These are phyloP conservation scores for Tupaia tana DNA, from an alignment of 2,113 vertebrate species.

Conservation along the genomic window DNA sequence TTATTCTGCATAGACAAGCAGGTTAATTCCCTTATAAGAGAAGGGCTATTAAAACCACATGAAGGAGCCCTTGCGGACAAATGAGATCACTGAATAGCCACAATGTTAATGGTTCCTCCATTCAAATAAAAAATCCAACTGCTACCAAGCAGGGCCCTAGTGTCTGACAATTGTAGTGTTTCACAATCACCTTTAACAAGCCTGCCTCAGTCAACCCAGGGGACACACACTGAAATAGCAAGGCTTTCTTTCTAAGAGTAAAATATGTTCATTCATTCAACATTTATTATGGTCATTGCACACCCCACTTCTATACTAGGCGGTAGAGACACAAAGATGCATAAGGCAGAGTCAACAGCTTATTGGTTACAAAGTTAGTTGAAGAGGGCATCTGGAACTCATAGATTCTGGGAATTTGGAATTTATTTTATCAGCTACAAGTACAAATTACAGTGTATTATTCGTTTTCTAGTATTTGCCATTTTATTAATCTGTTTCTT, in stretches of 20 bases:
- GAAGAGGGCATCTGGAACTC: neutral
- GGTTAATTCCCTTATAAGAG: slow-evolving; percentile 44
- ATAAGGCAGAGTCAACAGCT: neutral
- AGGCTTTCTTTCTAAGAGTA: neutral
- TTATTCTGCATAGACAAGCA: slow-evolving; percentile 12
- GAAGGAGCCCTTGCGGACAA: slow-evolving; percentile 49
- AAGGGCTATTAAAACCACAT: neutral
- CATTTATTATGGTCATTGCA: neutral
- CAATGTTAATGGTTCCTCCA: slow-evolving; percentile 27
- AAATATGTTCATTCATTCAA: neutral
- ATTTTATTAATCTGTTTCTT: neutral
- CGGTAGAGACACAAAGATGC: neutral
- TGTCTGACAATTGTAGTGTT: neutral
- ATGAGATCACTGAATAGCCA: slow-evolving; percentile 44
- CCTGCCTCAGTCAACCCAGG: neutral
- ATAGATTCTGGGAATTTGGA: neutral
- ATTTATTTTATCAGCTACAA: neutral
- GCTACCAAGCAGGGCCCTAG: neutral
- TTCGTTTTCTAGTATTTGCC: neutral
- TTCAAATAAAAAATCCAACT: slow-evolving; percentile 58
- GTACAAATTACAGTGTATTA: neutral
- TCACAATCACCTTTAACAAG: slow-evolving; percentile 57
- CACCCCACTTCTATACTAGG: neutral
- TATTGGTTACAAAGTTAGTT: neutral
- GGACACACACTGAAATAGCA: neutral